These are phyloP conservation scores for Petrolisthes cinctipes DNA, from an alignment of 2,888 invertebrate species.

Conservation along the genomic window DNA sequence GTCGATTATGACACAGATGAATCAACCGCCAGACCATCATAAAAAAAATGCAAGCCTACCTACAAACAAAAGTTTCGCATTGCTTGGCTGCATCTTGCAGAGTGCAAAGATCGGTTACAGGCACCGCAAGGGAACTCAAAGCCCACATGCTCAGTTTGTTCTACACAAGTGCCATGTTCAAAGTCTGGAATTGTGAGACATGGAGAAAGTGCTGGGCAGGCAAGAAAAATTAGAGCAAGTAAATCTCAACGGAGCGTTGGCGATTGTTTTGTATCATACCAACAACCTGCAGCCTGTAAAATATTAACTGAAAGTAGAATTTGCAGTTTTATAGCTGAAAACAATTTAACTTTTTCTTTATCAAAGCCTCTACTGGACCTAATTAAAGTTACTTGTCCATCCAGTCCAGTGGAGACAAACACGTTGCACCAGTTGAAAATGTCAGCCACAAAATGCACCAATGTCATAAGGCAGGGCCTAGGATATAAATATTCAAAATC, in stretches of 20 bases:
- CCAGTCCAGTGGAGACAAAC: not conserved
- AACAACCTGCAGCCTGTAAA: not conserved
- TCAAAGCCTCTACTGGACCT: constrained; percentile 2
- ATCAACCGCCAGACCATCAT: not conserved
- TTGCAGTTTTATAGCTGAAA: not conserved
- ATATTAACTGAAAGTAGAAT: constrained; percentile 22
- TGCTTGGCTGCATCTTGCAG: not conserved
- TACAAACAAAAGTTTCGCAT: constrained; percentile 14
- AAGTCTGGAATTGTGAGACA: constrained; percentile 28
- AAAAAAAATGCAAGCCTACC: constrained; percentile 12
- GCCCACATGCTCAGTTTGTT: constrained; percentile 19
- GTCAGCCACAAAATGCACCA: not conserved
- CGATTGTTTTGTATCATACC: not conserved
- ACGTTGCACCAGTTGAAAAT: constrained; percentile 1
- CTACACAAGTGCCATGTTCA: constrained; percentile 12
- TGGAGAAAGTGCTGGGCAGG: not conserved
- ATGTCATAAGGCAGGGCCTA: constrained; percentile 5
- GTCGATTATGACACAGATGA: constrained; percentile 7
- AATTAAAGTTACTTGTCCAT: constrained; percentile 6
- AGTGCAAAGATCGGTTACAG: not conserved
- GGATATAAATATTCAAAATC: constrained; percentile 12
- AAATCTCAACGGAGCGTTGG: not conserved
- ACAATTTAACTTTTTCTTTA: constrained; percentile 9
- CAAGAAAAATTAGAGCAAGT: not conserved
- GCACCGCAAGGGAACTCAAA: constrained; percentile 7